Conservation (phyloP, 2,888 invertebrate genomes). For the Melanchra persicariae region DNA sequence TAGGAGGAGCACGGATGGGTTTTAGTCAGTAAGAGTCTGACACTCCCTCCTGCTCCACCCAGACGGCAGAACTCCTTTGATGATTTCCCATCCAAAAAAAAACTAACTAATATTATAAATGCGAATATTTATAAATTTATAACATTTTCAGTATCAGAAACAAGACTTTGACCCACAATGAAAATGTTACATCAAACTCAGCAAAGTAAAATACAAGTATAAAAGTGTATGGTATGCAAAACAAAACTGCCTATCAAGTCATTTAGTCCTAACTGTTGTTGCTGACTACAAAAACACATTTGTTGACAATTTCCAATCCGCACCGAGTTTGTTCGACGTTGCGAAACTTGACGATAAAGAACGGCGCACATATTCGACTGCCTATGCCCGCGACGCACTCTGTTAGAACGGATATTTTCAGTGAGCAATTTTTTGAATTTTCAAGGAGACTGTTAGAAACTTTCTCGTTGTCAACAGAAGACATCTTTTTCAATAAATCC, state of each 20-base stretch:
- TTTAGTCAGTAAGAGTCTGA: too few relatives aligned
- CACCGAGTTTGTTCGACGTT: slow-evolving; percentile 51
- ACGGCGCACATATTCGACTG: slow-evolving; percentile 34
- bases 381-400: background rate
- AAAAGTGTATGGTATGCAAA: slow-evolving; percentile 17
- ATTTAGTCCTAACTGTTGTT: slow-evolving; percentile 12
- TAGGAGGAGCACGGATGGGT: too few relatives aligned
- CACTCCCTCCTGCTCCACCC: too few relatives aligned
- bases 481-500: too few relatives aligned
- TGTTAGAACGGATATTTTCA: slow-evolving; percentile 24
- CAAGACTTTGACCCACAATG: slow-evolving; percentile 1
- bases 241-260: slow-evolving; percentile 26
- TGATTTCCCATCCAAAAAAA: too few relatives aligned
- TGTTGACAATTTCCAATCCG: slow-evolving; percentile 64
- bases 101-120: too few relatives aligned
- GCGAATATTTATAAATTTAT: too few relatives aligned
- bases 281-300: slow-evolving; percentile 48
- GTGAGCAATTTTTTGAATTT: background rate
- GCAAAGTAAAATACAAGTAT: slow-evolving; percentile 3
- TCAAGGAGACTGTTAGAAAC: background rate
- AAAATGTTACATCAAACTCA: background rate
- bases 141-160: slow-evolving; percentile 1
- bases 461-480: too few relatives aligned
- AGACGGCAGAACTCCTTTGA: too few relatives aligned
- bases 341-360: slow-evolving; percentile 51